Base-by-base conservation (phyloP, 2,888 invertebrate genomes). In the Elmis aenea region DNA sequence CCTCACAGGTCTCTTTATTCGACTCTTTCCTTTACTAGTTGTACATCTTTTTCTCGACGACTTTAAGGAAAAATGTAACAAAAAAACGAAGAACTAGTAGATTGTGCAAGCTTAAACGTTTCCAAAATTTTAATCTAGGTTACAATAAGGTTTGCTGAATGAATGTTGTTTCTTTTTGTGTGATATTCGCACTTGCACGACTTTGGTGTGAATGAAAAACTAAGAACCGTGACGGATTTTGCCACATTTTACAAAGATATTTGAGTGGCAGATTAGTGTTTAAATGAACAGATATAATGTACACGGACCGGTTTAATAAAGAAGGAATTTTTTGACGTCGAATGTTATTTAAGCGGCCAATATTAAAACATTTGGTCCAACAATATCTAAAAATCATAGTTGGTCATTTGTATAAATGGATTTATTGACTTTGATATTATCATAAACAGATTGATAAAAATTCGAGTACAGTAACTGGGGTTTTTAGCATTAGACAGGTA, bases 151-250 rank as follows among this genome's bases (percentile, higher is more conserved):
- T 11, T 33, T 26, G 27, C 26, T 33, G 33, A 26, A 18, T 13
- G 11, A 13, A 11, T 33, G 26, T 14, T 20, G 26, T 33, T 9
- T 18, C 26, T 24, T 13, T 24, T 13, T 33, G 34, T 38, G 32
- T 20, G 14, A 21, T 13, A 33, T 38, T 42, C 33, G 30, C 37
- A 30, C 30, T 35, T 38, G 13, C 22, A 13, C 31, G 33, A 37
- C 23, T 34, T 43, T 28, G 6, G 28, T 25, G 27, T 44, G 40
- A 44, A 44, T 44, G 40, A 37, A 35, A 38, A 34, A 16, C 24
- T 41, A 44, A 41, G 40, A 24, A 44, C 40, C 40, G 44, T 40
- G 28, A 41, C 37, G 37, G 44, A 39, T 44, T 44, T 41, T 36
- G 25, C 31, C 31, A 26, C 25, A 26, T 31, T 36, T 36, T 23